Evolutionary conservation across 2,888 invertebrate species (phyloP).

Genomic region (Troides aeacus): DNA sequence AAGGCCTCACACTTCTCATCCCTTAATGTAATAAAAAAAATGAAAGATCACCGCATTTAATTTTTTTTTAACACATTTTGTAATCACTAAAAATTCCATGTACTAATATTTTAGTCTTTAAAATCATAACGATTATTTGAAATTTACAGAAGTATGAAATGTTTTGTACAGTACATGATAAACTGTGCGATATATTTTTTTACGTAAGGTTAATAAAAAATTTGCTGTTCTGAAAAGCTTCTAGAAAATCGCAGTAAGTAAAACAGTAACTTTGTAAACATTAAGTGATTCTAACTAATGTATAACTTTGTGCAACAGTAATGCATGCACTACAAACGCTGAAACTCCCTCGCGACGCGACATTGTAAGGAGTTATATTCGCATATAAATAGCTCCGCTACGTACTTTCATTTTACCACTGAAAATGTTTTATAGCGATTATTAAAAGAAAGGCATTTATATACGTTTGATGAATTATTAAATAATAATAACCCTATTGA

Average conservation of each 20-base stretch:
- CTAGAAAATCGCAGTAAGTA: background rate
- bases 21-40: too few relatives aligned
- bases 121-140: too few relatives aligned
- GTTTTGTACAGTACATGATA: too few relatives aligned
- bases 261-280: background rate
- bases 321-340: slow-evolving; percentile 13
- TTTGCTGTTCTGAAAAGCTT: too few relatives aligned
- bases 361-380: slow-evolving; percentile 5
- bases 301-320: slow-evolving; percentile 6
- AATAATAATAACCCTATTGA: too few relatives aligned
- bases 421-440: background rate
- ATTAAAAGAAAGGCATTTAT: background rate
- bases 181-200: too few relatives aligned
- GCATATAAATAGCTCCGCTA: slow-evolving; percentile 6
- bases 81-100: too few relatives aligned
- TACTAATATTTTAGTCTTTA: too few relatives aligned
- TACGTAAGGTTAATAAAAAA: too few relatives aligned
- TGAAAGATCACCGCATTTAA: background rate
- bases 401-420: background rate
- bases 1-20: too few relatives aligned
- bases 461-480: background rate
- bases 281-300: slow-evolving; percentile 2
- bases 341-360: slow-evolving; percentile 8
- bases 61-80: too few relatives aligned
- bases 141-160: too few relatives aligned